Evolutionary conservation across 2,797 vertebrate genomes (phyloP).

Genomic region (Gastrophryne carolinensis): DNA sequence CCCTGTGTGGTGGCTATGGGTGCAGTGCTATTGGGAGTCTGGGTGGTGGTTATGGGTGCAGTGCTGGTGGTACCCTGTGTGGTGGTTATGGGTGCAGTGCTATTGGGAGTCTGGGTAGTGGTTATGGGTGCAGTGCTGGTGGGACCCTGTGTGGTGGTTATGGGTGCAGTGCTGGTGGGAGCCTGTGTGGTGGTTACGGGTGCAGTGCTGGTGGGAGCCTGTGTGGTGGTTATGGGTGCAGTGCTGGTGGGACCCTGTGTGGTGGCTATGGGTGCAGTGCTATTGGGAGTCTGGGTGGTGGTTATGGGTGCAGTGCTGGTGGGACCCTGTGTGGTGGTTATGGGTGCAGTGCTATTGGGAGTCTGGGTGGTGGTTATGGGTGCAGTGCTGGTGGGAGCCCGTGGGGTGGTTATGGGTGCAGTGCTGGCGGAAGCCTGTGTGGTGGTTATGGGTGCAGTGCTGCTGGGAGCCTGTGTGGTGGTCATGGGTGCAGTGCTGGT

Average conservation of each 20-base stretch:
- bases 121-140: neutral
- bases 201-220: neutral
- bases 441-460: no score
- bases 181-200: neutral
- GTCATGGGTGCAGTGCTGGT: neutral
- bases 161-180: neutral
- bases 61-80: neutral
- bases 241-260: neutral
- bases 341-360: neutral
- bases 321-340: neutral
- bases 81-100: neutral
- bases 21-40: neutral
- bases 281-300: neutral
- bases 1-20: no score
- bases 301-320: neutral
- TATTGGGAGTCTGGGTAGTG: neutral
- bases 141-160: neutral
- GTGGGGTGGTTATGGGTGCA: neutral
- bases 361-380: neutral
- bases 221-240: neutral
- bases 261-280: neutral
- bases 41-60: neutral
- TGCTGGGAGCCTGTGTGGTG: neutral
- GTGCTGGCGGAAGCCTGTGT: no score
- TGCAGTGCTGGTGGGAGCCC: neutral